Conservation (phyloP, 2,113 vertebrate species). For the Tragulus kanchil region DNA sequence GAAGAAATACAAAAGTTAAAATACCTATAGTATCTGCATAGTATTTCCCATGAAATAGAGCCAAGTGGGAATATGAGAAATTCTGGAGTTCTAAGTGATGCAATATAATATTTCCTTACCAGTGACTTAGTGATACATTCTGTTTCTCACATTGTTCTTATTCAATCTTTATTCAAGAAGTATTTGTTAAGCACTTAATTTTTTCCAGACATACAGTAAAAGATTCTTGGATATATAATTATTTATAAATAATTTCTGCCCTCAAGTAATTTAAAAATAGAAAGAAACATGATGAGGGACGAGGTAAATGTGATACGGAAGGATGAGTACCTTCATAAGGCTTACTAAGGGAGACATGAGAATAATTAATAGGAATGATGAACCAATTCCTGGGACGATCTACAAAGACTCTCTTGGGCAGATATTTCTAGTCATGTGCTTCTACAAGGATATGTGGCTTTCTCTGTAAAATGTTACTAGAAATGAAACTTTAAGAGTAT, state of each 20-base stretch:
- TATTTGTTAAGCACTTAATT: not conserved
- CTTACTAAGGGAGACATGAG: not conserved
- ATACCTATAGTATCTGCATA: not conserved
- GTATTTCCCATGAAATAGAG: not conserved
- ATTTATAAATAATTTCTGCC: not conserved
- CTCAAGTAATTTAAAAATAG: conserved; percentile 2
- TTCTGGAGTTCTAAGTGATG: not conserved
- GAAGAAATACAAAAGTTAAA: conserved; percentile 21
- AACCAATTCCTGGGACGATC: not conserved
- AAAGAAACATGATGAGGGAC: not conserved
- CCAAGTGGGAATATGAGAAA: not conserved
- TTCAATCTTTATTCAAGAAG: not conserved
- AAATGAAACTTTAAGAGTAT: not conserved
- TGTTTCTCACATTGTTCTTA: not conserved
- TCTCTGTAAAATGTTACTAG: not conserved
- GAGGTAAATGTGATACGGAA: not conserved
- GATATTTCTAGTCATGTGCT: not conserved
- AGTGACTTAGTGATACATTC: not conserved
- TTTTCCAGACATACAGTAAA: not conserved
- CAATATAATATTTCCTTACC: not conserved
- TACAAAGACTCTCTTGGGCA: not conserved
- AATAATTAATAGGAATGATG: not conserved
- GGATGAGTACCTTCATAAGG: not conserved
- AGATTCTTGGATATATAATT: not conserved
- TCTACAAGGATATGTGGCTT: not conserved